These are phyloP conservation scores for Enteromius thamalakanensis DNA, from an alignment of 2,797 vertebrate species.

Conservation along the genomic window DNA sequence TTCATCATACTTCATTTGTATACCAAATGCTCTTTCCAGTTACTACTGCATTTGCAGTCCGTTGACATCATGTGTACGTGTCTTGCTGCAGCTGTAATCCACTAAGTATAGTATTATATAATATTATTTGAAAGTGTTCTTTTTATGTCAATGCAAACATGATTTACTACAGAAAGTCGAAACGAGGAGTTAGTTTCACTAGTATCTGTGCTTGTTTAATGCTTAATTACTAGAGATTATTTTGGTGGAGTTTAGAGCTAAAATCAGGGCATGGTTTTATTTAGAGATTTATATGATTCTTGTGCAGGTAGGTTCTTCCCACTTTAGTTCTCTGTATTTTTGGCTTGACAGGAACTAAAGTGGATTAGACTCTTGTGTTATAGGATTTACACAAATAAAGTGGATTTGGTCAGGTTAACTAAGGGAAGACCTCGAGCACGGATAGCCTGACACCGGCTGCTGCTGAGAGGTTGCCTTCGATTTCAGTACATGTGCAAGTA, in stretches of 20 bases:
- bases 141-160: not conserved
- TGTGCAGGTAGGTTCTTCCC: conserved; percentile 34
- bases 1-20: not conserved
- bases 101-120: conserved; percentile 4
- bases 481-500: not conserved
- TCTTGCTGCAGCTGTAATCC: not conserved
- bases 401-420: conserved; percentile 64
- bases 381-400: conserved; percentile 63
- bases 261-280: conserved; percentile 4
- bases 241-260: not conserved
- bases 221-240: not conserved
- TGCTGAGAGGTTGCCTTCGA: conserved; percentile 37
- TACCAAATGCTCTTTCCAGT: not conserved
- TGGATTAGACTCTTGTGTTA: conserved; percentile 63
- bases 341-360: conserved; percentile 60
- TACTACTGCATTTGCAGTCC: not conserved
- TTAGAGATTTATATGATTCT: not conserved
- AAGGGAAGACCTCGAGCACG: conserved; percentile 43
- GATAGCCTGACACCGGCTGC: conserved; percentile 48
- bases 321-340: conserved; percentile 52
- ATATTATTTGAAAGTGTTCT: not conserved
- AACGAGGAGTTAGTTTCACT: not conserved
- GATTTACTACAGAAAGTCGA: not conserved
- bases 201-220: not conserved
- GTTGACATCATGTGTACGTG: not conserved